Percentiles rank a stretch among this genome's conserved stretches.
Conservation (phyloP, 2,113 vertebrate species). For the Tylochromis polylepis region DNA sequence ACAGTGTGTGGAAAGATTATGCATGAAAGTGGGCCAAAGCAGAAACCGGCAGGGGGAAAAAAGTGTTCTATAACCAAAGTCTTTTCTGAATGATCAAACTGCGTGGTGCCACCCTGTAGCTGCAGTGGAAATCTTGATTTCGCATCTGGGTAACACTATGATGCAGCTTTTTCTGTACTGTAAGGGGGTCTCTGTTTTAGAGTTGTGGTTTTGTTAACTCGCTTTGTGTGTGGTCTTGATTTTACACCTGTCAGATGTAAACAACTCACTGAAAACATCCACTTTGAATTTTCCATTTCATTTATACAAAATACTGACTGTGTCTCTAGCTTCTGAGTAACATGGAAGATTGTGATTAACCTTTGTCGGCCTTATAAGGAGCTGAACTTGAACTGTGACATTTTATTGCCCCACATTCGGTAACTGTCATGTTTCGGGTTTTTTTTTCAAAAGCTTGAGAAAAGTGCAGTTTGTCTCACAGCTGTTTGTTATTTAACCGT, state of each 20-base stretch:
- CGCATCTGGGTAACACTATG: not conserved
- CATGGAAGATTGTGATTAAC: not conserved
- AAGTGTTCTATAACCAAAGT: not conserved
- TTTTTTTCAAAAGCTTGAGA: not conserved
- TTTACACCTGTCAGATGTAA: not conserved
- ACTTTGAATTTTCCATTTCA: not conserved
- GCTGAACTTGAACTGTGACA: not conserved
- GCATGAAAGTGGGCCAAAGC: not conserved
- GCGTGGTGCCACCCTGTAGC: not conserved
- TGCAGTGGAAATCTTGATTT: slow-evolving; percentile 8
- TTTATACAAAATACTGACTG: not conserved
- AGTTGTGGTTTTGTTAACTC: not conserved
- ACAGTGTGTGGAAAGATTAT: slow-evolving; percentile 18
- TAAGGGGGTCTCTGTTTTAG: not conserved
- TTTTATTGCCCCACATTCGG: accelerated
- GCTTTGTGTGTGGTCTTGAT: not conserved
- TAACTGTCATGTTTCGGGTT: not conserved
- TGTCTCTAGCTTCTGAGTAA: not conserved
- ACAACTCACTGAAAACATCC: not conserved
- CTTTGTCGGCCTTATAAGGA: not conserved
- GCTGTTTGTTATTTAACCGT: not conserved
- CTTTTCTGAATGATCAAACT: not conserved
- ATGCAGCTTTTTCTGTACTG: slow-evolving; percentile 8
- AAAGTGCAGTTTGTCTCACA: not conserved
- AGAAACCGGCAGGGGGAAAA: not conserved